A percentile compares a stretch with the other conserved stretches of the same genome.
Conservation (phyloP, 2,888 invertebrate genomes). For the Drosophila demipolita region DNA sequence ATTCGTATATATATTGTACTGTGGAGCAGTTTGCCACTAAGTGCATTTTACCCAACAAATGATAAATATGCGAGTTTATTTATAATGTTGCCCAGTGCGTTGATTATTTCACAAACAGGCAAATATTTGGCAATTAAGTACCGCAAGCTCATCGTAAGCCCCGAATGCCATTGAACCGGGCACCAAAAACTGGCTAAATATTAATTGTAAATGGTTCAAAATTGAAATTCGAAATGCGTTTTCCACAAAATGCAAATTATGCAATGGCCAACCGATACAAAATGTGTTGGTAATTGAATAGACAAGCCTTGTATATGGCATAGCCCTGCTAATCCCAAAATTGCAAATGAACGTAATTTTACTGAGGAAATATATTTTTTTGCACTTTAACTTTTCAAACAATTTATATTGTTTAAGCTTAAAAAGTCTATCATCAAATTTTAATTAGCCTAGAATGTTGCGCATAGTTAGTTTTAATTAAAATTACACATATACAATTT, state of each 20-base stretch:
- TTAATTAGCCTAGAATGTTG: not conserved
- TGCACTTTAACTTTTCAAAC: slow-evolving; percentile 1
- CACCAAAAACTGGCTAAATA: slow-evolving; percentile 28
- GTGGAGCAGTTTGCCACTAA: slow-evolving; percentile 9
- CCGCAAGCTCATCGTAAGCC: slow-evolving; percentile 14
- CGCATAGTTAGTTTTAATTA: slow-evolving; percentile 16
- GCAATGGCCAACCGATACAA: slow-evolving; percentile 7
- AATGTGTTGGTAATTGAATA: slow-evolving; percentile 60
- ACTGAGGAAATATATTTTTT: not conserved
- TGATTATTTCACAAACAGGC: slow-evolving; percentile 57
- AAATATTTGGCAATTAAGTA: slow-evolving; percentile 71
- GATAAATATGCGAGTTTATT: slow-evolving; percentile 40
- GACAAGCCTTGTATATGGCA: slow-evolving; percentile 5
- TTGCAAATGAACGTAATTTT: slow-evolving; percentile 25
- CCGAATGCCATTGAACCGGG: slow-evolving; percentile 24
- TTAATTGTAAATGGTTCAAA: slow-evolving; percentile 41
- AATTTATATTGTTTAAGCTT: not conserved
- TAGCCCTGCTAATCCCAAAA: slow-evolving; percentile 14
- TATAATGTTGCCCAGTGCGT: slow-evolving; percentile 30
- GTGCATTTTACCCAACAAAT: slow-evolving; percentile 13
- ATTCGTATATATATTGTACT: slow-evolving; percentile 19
- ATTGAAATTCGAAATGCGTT: slow-evolving; percentile 44
- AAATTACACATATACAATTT: slow-evolving; percentile 7
- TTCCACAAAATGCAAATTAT: slow-evolving; percentile 50
- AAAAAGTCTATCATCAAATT: not conserved